phyloP scores from a whole-genome alignment of 1,140 invertebrate genomes.

The Pararge aegeria region DNA sequence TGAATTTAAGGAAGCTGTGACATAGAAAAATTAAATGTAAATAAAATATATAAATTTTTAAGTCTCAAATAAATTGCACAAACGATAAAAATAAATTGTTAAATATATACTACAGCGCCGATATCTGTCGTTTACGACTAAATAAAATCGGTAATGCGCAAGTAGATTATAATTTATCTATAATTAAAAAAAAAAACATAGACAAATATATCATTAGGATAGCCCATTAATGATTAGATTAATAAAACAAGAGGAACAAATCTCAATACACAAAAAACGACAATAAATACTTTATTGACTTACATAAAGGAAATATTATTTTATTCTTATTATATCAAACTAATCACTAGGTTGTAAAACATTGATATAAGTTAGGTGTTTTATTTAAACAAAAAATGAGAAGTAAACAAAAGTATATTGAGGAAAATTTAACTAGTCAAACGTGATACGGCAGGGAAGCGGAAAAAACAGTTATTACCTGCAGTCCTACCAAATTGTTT shows the following conservation, averaged over 20 bases:
- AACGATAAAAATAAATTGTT: background rate
- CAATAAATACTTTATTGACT: constrained; percentile 9
- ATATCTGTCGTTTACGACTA: too few relatives aligned
- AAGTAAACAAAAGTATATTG: too few relatives aligned
- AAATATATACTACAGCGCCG: background rate
- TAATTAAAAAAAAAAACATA: background rate
- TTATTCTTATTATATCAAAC: constrained; percentile 42
- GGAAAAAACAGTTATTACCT: too few relatives aligned
- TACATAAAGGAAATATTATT: constrained; percentile 3
- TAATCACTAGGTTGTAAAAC: constrained; percentile 37
- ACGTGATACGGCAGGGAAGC: background rate
- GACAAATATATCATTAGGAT: background rate
- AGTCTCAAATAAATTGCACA: background rate
- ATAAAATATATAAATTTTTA: background rate
- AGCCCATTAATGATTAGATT: constrained; percentile 7
- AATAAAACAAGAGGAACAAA: constrained; percentile 15
- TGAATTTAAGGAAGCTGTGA: background rate
- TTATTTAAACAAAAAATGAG: background rate
- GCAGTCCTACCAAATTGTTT: background rate
- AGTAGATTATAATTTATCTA: too few relatives aligned
- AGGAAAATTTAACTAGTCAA: background rate
- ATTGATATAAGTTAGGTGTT: constrained; percentile 19
- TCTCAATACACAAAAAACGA: constrained; percentile 11
- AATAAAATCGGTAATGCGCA: too few relatives aligned
- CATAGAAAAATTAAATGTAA: background rate